These are phyloP conservation scores for Amiota communis DNA, from an alignment of 2,888 invertebrate species.

Conservation along the genomic window DNA sequence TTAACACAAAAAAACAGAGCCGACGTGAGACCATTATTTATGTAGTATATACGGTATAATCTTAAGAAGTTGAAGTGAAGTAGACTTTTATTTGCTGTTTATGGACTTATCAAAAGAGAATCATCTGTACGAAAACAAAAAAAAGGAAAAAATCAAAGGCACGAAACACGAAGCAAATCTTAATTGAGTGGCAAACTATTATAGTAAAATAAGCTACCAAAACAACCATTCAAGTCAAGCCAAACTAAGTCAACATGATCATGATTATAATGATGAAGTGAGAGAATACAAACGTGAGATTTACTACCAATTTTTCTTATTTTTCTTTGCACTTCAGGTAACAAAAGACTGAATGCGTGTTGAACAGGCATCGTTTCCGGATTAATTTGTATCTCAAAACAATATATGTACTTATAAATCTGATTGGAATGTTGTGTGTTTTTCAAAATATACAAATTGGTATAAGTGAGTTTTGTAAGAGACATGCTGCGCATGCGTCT, in stretches of 20 bases:
- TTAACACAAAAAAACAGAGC: background rate
- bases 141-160: no score
- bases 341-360: no score
- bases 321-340: no score
- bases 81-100: conserved; percentile 16
- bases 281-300: no score
- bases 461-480: background rate
- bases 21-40: conserved; percentile 23
- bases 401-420: no score
- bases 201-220: no score
- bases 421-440: background rate
- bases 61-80: background rate
- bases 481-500: conserved; percentile 19
- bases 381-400: no score
- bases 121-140: no score
- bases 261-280: background rate
- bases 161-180: conserved; percentile 16
- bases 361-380: no score
- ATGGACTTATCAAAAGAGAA: conserved; percentile 7
- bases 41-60: background rate
- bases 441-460: background rate
- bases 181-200: conserved; percentile 22
- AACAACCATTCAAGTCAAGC: background rate
- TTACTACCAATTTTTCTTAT: no score
- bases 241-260: background rate